A percentile compares a stretch with the other conserved stretches of the same genome.
These are phyloP conservation scores for Chydorus sphaericus DNA, from an alignment of 2,888 invertebrate genomes.

Conservation along the genomic window DNA sequence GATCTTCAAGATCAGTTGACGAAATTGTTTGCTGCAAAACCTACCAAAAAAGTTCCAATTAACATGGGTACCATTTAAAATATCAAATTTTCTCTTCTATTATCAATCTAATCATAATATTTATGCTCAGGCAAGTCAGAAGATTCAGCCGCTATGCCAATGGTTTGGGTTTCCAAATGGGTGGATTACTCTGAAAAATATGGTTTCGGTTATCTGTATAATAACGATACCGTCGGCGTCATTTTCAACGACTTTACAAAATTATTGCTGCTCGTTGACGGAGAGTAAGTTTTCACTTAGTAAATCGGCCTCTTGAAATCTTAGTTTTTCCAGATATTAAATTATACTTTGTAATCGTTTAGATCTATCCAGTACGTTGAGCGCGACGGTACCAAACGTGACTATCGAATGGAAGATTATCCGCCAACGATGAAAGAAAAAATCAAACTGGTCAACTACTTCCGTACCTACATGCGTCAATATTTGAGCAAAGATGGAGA, in stretches of 20 bases:
- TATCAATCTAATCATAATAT: not conserved
- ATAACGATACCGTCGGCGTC: conserved; percentile 95
- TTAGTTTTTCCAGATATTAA: not conserved
- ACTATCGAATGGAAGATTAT: conserved; percentile 68
- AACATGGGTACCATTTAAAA: not conserved
- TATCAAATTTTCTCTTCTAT: no score
- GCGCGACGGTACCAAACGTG: conserved; percentile 73
- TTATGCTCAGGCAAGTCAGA: conserved; percentile 64
- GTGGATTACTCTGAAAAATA: conserved; percentile 99
- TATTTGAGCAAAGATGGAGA: conserved; percentile 89
- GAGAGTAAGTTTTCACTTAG: conserved; percentile 44
- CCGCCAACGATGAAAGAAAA: conserved; percentile 78
- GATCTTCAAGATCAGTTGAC: not conserved
- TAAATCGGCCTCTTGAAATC: not conserved
- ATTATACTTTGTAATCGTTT: conserved; percentile 25
- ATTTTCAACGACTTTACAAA: conserved; percentile 97
- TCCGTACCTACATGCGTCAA: conserved; percentile 95
- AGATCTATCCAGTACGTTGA: conserved; percentile 95
- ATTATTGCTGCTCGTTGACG: conserved; percentile 80
- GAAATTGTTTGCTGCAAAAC: not conserved
- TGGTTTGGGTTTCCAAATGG: conserved; percentile 98
- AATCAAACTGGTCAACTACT: conserved; percentile 90
- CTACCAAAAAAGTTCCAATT: not conserved
- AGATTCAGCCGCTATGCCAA: conserved; percentile 87
- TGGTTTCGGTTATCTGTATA: conserved; percentile 96